A percentile compares a stretch with the other conserved stretches of the same genome.
These are phyloP conservation scores for Zaprionus ghesquierei DNA, from an alignment of 1,140 invertebrate species.

Conservation along the genomic window DNA sequence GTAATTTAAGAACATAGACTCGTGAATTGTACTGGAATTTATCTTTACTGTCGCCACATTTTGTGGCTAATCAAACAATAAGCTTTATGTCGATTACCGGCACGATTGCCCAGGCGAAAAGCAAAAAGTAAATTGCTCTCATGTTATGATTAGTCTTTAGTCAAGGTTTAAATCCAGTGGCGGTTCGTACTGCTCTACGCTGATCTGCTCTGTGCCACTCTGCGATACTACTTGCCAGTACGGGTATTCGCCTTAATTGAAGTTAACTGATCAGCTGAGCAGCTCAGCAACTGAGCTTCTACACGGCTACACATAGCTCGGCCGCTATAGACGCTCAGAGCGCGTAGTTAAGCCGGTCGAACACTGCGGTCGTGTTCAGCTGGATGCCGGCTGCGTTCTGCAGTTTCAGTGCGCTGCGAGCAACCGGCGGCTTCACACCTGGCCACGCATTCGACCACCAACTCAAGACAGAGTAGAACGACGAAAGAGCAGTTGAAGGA, in stretches of 20 bases:
- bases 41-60: conserved; percentile 65
- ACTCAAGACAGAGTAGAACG: neutral
- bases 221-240: neutral
- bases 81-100: conserved; percentile 71
- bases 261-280: conserved; percentile 30
- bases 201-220: conserved; percentile 14
- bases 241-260: conserved; percentile 23
- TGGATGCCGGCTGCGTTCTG: conserved; percentile 33
- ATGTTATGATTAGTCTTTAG: conserved; percentile 28
- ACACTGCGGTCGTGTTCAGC: conserved; percentile 46
- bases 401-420: conserved; percentile 67
- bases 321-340: neutral
- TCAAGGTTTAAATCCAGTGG: conserved; percentile 43
- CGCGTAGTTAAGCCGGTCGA: conserved; percentile 22
- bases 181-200: conserved; percentile 14
- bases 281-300: neutral
- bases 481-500: conserved; percentile 1
- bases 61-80: conserved; percentile 71
- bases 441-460: conserved; percentile 33
- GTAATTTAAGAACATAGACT: conserved; percentile 38
- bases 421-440: conserved; percentile 73
- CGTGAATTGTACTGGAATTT: conserved; percentile 42
- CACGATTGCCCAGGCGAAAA: conserved; percentile 23
- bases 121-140: conserved; percentile 37
- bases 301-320: conserved; percentile 4